phyloP scores from a whole-genome alignment of 53 echinoderm and acorn worm genomes.

The Holothuria leucospilota region DNA sequence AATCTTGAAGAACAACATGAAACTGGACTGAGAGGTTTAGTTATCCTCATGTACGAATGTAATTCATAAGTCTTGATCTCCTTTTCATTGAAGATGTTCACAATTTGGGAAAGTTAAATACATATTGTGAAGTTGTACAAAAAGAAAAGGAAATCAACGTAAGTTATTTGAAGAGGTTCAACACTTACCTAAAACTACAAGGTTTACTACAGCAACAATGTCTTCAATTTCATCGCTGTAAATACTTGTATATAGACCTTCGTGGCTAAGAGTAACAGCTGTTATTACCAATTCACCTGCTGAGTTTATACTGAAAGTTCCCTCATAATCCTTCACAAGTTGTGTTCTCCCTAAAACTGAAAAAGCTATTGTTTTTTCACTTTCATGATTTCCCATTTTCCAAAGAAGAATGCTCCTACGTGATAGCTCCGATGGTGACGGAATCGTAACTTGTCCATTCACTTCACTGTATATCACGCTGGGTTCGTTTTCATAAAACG shows the following conservation, averaged over 20 bases:
- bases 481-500: neutral
- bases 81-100: too few species aligned
- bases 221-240: neutral
- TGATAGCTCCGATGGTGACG: neutral
- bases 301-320: neutral
- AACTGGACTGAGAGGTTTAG: too few species aligned
- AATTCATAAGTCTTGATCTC: too few species aligned
- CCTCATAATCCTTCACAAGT: neutral
- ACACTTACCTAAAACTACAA: slow-evolving; percentile 23
- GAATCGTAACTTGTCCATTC: neutral
- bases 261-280: neutral
- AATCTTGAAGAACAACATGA: too few species aligned
- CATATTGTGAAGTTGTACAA: too few species aligned
- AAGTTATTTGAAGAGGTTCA: neutral
- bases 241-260: slow-evolving; percentile 20
- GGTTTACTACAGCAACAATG: neutral
- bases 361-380: neutral
- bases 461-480: slow-evolving; percentile 3
- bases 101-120: too few species aligned
- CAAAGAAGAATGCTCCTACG: neutral
- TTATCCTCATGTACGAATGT: too few species aligned
- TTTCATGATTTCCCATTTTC: slow-evolving; percentile 25
- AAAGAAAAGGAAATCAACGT: too few species aligned
- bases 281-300: neutral
- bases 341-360: neutral